Evolutionary conservation across 2,888 invertebrate species (phyloP), one percentile per base, ranked within the genome.

Genomic region (Bibio marci): DNA sequence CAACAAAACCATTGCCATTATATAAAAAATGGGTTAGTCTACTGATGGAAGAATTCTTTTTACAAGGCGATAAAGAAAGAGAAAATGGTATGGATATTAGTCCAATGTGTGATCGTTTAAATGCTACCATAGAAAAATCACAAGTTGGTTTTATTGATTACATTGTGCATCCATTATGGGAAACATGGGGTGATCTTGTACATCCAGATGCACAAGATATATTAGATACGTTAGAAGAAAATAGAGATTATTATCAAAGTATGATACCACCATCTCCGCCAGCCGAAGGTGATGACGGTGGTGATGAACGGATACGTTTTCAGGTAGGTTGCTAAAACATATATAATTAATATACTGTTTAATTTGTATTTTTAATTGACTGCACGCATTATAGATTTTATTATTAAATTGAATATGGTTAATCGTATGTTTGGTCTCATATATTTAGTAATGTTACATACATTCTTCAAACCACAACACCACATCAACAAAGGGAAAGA

Each of bases 141-240:
- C 98, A 98, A 72, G 94, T 98, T 58, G 95, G 95, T 51, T 98
- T 98, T 63, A 98, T 98, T 59, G 97, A 98, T 68, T 98, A 95
- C 65, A 98, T 98, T 58, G 97, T 97, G 30, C 97, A 98, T 66
- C 98, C 98, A 3, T 67, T 99, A 45, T 99, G 95, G 92, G 98
- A 98, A 65, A 97, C 97, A 38, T 98, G 98, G 98, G 95, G 92
- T 11, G 97, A 98, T 62, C 71, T 98, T 46, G 97, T 98, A 35
- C 94, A 95, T 64, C 97, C 98, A 3, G 97, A 98, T 59, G 97
- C 97, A 37, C 95, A 97, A 66, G 87, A 92, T 49, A 97, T 98
- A 53, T 71, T 98, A 48, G 95, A 97, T 64, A 92, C 90, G 37
- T 70, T 98, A 53, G 97, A 98, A 64, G 92, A 97, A 66, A 98